Conservation (phyloP, 2,113 vertebrate genomes). For the Turnix velox region DNA sequence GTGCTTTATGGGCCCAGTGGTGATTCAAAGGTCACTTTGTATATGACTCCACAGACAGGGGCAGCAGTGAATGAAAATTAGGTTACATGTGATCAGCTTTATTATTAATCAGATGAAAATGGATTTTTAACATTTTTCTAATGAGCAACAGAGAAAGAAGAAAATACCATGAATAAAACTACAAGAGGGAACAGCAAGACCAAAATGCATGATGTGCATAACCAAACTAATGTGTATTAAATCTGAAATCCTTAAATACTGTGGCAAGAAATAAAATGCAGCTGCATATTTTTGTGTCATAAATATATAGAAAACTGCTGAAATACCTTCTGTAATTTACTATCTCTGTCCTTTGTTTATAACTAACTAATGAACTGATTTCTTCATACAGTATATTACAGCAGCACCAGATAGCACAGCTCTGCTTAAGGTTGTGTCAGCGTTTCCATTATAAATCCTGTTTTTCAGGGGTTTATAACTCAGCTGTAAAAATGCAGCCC, state of each 20-base stretch:
- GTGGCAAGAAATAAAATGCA: conserved; percentile 70
- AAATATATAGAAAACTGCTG: conserved; percentile 69
- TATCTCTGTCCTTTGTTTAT: conserved; percentile 72
- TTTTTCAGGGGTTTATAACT: conserved; percentile 69
- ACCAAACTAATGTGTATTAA: conserved; percentile 67
- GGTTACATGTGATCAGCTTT: conserved; percentile 99
- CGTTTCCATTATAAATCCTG: conserved; percentile 69
- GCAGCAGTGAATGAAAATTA: conserved; percentile 98
- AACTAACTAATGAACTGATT: conserved; percentile 77
- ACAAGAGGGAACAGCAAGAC: conserved; percentile 45
- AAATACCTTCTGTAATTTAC: conserved; percentile 75
- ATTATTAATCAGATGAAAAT: conserved; percentile 99
- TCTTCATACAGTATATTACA: conserved; percentile 68
- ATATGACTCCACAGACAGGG: conserved; percentile 95
- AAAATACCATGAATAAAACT: conserved; percentile 79
- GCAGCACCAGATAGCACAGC: conserved; percentile 33
- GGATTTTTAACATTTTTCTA: conserved; percentile 99
- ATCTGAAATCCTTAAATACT: conserved; percentile 70
- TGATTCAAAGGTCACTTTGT: conserved; percentile 98
- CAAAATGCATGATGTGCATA: conserved; percentile 42
- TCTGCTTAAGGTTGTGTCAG: conserved; percentile 57
- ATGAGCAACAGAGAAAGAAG: conserved; percentile 87
- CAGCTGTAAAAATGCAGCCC: conserved; percentile 70
- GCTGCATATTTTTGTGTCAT: conserved; percentile 68
- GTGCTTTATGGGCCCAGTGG: conserved; percentile 91